Percentiles rank a stretch among this genome's conserved stretches.
phyloP scores from a whole-genome alignment of 2,113 vertebrate genomes.

The Felis catus region F.catus_Fca126_mat1.0 CM031414.1:139012501-139013000 shows the following conservation, averaged over 20 bases:
- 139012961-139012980: constrained; percentile 28
- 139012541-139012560: constrained; percentile 64
- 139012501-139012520: constrained; percentile 68
- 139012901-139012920: constrained; percentile 21
- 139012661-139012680: constrained; percentile 63
- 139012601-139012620: background rate
- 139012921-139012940: background rate
- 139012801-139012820: constrained; percentile 70
- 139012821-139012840: background rate
- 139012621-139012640: constrained; percentile 59
- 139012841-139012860: constrained; percentile 28
- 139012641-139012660: constrained; percentile 61
- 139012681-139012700: constrained; percentile 62
- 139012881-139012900: constrained; percentile 53
- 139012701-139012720: constrained; percentile 19
- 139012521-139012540: constrained; percentile 77
- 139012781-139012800: constrained; percentile 25
- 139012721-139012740: constrained; percentile 44
- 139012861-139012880: constrained; percentile 33
- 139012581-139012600: constrained; percentile 50
- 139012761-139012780: constrained; percentile 62
- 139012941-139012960: background rate
- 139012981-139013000: constrained; percentile 38
- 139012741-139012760: constrained; percentile 48
- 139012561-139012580: constrained; percentile 16